These are phyloP conservation scores for Tipula unca DNA, from an alignment of 2,888 invertebrate genomes.

Conservation along the genomic window DNA sequence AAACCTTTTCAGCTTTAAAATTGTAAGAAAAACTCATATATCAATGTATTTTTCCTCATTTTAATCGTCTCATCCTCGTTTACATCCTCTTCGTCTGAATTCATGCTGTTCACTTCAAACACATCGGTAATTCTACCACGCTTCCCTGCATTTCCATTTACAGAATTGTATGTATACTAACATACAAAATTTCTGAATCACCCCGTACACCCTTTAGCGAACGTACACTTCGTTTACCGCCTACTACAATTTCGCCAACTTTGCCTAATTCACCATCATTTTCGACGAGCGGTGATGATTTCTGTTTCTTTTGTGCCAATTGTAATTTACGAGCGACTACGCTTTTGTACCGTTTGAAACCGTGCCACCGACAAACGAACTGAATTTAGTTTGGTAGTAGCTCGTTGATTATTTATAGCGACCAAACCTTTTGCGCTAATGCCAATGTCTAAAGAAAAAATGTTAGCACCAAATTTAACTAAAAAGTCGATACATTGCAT, in stretches of 20 bases:
- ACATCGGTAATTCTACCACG: conserved; percentile 64
- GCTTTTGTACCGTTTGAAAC: conserved; percentile 49
- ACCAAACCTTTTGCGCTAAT: conserved; percentile 86
- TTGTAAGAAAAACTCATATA: too few species aligned
- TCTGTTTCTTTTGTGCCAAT: conserved; percentile 46
- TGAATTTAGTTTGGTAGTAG: conserved; percentile 56
- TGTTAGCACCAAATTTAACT: conserved; percentile 87
- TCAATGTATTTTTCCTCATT: conserved; percentile 28
- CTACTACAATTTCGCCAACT: conserved; percentile 65
- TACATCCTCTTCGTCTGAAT: conserved; percentile 28
- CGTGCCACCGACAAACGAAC: conserved; percentile 60
- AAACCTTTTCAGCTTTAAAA: too few species aligned
- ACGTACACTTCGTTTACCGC: conserved; percentile 72
- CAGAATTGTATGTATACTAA: conserved; percentile 65
- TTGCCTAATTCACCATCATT: conserved; percentile 39
- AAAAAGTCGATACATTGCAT: conserved; percentile 86
- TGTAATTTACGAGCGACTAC: conserved; percentile 61
- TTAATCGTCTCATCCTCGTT: conserved; percentile 36
- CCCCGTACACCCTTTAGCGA: conserved; percentile 70
- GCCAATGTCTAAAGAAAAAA: conserved; percentile 88
- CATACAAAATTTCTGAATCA: conserved; percentile 85
- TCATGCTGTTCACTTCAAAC: conserved; percentile 40
- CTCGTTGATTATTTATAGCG: conserved; percentile 75
- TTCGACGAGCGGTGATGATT: conserved; percentile 23
- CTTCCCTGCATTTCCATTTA: conserved; percentile 38